These are phyloP conservation scores for Callaeas wilsoni DNA, from an alignment of 2,113 vertebrate species.

Conservation along the genomic window DNA sequence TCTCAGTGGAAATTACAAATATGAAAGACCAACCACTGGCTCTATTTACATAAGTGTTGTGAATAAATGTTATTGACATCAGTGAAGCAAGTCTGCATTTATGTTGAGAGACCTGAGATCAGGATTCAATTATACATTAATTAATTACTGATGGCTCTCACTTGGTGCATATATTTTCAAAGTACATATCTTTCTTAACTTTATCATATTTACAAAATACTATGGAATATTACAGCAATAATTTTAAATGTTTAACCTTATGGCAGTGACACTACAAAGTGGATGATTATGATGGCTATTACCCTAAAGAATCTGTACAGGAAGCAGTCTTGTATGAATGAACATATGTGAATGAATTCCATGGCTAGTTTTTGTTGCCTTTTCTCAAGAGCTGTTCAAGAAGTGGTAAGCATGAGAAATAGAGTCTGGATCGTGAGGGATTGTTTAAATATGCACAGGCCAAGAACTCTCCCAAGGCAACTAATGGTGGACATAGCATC, in stretches of 20 bases:
- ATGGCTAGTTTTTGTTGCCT: background rate
- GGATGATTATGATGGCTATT: background rate
- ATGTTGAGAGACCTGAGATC: background rate
- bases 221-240: background rate
- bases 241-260: background rate
- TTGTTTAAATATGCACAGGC: background rate
- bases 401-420: background rate
- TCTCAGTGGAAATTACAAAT: background rate
- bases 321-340: background rate
- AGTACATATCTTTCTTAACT: background rate
- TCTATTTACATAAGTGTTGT: background rate
- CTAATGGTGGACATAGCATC: background rate
- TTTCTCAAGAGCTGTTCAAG: background rate
- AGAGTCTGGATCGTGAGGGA: fast-evolving
- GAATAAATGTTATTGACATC: background rate
- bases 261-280: background rate
- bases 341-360: background rate
- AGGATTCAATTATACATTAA: background rate
- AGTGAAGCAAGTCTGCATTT: background rate
- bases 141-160: background rate
- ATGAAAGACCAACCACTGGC: background rate
- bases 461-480: background rate
- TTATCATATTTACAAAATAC: background rate
- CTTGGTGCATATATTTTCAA: background rate
- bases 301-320: background rate